Conservation (phyloP, 2,797 vertebrate genomes). For the Acipenser oxyrinchus region DNA sequence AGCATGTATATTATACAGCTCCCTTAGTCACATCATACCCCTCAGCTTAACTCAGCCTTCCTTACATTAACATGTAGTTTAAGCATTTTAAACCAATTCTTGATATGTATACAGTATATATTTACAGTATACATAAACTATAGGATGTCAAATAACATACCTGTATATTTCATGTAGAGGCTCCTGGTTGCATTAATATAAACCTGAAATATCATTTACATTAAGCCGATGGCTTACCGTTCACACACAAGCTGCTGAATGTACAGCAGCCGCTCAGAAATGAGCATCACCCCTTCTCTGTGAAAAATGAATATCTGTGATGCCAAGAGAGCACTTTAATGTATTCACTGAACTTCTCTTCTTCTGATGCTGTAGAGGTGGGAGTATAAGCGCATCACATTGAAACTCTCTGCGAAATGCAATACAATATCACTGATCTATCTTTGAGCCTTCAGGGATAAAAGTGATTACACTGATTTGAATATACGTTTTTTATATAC, state of each 20-base stretch:
- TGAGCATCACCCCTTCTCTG: not conserved
- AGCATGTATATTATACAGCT: too few relatives aligned
- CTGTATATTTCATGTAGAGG: not conserved
- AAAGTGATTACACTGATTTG: too few relatives aligned
- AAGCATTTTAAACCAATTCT: too few relatives aligned
- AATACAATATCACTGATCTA: not conserved
- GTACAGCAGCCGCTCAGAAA: not conserved
- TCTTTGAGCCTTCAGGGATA: too few relatives aligned
- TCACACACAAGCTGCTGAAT: slow-evolving; percentile 2
- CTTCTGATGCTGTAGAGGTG: not conserved
- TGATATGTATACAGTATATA: too few relatives aligned
- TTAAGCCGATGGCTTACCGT: too few relatives aligned
- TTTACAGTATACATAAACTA: too few relatives aligned
- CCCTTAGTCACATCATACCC: too few relatives aligned
- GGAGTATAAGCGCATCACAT: not conserved
- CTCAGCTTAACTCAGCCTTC: too few relatives aligned
- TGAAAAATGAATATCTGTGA: not conserved
- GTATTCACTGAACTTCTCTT: slow-evolving; percentile 1
- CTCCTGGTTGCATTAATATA: not conserved
- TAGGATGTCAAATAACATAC: not conserved
- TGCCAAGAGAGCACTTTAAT: not conserved
- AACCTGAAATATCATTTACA: too few relatives aligned
- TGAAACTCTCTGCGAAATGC: not conserved
- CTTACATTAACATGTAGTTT: too few relatives aligned
- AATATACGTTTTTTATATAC: too few relatives aligned